These are phyloP conservation scores for Tenthredo scrophulariae DNA, from an alignment of 2,888 invertebrate species.

Conservation along the genomic window DNA sequence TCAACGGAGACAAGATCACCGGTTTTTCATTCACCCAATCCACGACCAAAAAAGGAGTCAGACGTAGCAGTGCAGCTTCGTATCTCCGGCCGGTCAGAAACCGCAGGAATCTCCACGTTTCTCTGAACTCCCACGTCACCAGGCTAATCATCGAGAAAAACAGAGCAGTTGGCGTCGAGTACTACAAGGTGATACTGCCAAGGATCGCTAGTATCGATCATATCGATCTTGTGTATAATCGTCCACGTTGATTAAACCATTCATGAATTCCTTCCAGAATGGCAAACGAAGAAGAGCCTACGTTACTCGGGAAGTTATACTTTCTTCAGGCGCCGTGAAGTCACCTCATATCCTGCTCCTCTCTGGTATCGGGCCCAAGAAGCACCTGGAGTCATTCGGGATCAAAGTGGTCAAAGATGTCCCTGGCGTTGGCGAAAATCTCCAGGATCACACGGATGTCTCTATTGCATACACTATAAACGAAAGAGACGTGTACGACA, in stretches of 20 bases:
- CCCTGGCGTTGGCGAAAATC: background rate
- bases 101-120: slow-evolving; percentile 70
- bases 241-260: background rate
- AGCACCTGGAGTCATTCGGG: background rate
- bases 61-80: background rate
- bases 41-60: slow-evolving; percentile 16
- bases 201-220: slow-evolving; percentile 73
- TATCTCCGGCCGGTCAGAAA: background rate
- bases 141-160: background rate
- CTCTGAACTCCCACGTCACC: background rate
- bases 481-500: background rate
- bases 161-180: background rate
- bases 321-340: background rate
- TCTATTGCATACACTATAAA: background rate
- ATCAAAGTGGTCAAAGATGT: background rate
- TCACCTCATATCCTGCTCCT: slow-evolving; percentile 11
- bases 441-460: background rate
- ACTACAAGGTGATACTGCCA: slow-evolving; percentile 61
- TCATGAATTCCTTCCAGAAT: background rate
- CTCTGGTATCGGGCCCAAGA: background rate
- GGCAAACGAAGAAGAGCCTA: background rate
- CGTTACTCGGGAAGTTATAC: background rate
- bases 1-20: background rate
- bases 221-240: background rate
- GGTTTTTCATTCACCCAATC: background rate